Evolutionary conservation across 2,797 vertebrate genomes (phyloP), one percentile per base, ranked within the genome.

Genomic region (Loris lydekkerianus): DNA sequence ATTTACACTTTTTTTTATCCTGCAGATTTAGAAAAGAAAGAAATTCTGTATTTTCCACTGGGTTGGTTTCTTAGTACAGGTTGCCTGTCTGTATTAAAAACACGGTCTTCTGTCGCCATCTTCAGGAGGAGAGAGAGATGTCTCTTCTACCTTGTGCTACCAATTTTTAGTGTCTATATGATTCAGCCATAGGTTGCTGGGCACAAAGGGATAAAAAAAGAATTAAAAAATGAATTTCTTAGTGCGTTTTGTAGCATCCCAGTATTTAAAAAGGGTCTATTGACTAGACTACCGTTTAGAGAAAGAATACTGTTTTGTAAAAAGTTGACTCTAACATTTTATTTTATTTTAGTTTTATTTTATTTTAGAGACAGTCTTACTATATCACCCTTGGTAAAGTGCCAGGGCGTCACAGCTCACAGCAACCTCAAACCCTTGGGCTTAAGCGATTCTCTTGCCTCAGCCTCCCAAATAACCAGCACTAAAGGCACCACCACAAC

Each of bases 71-170:
- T 69, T 63, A 23, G n/a, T 65, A 75, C 43, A 1, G 3, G 67
- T 10, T 4, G 18, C 31, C 65, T 0, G 3, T 10, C 43, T 37
- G 17, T 81, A 77, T 58, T 93, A 83, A 91, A 83, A 70, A 81
- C 23, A 65, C 0, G 25, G 73, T 93, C 87, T 84, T 82, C 46
- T 95, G 85, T 95, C 31, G 87, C 97, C 97, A 95, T 89, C 97
- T 97, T 76, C 96, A 91, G 97, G 97, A 96, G 86, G 89, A 97
- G 21, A 86, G 60, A 7, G 25, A 67, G 82, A 86, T 72, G 67
- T 60, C 61, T 80, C 34, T 72, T 93, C 43, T 60, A 40, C 43
- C 37, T 93, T 85, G 6, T 3, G 21, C n/a, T 21, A 17, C 67
- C 60, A 49, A 40, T 83, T 92, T 96, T 91, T 27, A 89, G 58